phyloP scores from a whole-genome alignment of 2,888 invertebrate genomes.

The Acrocera orbiculus region DNA sequence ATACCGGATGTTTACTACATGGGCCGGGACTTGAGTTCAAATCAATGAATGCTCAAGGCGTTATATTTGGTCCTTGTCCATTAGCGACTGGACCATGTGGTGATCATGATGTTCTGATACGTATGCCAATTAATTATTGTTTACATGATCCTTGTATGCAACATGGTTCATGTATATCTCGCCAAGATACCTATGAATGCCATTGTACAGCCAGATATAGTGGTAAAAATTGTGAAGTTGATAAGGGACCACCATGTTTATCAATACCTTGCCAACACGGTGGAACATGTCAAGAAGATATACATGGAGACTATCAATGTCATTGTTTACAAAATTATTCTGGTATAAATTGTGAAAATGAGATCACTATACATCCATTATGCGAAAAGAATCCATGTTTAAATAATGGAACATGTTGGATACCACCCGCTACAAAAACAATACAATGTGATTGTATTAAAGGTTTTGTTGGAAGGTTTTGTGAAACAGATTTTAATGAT shows the following conservation, averaged over 20 bases:
- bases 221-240: constrained; percentile 74
- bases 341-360: constrained; percentile 53
- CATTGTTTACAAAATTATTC: constrained; percentile 48
- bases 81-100: constrained; percentile 52
- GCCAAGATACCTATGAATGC: constrained; percentile 64
- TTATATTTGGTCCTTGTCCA: constrained; percentile 59
- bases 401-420: constrained; percentile 61
- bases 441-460: constrained; percentile 42
- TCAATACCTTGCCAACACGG: constrained; percentile 54
- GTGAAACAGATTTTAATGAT: constrained; percentile 56
- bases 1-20: constrained; percentile 68
- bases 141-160: constrained; percentile 66
- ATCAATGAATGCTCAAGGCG: constrained; percentile 45
- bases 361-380: constrained; percentile 46
- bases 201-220: constrained; percentile 68
- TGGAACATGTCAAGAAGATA: constrained; percentile 52
- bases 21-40: constrained; percentile 74
- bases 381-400: constrained; percentile 63
- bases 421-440: constrained; percentile 37
- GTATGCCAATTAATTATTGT: constrained; percentile 49
- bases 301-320: constrained; percentile 53
- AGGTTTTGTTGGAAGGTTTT: constrained; percentile 29
- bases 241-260: constrained; percentile 55
- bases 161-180: constrained; percentile 62
- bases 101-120: constrained; percentile 35